Evolutionary conservation across 2,797 vertebrate genomes (phyloP).

Genomic region (Girardinus metallicus): DNA sequence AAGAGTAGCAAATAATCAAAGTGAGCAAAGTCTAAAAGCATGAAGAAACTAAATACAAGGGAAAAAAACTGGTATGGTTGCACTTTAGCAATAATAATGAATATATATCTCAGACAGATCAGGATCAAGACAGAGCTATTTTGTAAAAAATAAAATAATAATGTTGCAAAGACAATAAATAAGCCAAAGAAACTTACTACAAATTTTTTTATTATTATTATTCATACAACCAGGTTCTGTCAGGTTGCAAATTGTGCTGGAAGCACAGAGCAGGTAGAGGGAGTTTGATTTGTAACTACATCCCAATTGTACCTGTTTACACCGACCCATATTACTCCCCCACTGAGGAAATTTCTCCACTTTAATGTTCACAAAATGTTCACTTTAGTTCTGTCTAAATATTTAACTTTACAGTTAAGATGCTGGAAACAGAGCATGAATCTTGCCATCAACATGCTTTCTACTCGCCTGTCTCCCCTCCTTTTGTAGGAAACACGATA

Average conservation of each 20-base stretch:
- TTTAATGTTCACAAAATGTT: not conserved
- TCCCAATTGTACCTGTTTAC: not conserved
- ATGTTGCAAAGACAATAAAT: not conserved
- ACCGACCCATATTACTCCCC: not conserved
- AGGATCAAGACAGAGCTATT: not conserved
- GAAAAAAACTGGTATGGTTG: not conserved
- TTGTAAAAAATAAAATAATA: not conserved
- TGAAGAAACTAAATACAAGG: not conserved
- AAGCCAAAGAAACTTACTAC: no score
- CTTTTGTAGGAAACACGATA: constrained; percentile 87
- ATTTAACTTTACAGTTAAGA: not conserved
- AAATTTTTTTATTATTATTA: no score
- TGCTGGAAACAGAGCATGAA: not conserved
- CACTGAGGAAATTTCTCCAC: not conserved
- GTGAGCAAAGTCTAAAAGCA: not conserved
- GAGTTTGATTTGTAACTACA: not conserved
- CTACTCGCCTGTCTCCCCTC: not conserved
- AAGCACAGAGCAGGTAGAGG: not conserved
- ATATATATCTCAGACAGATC: not conserved
- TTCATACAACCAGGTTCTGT: no score
- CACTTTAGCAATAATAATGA: not conserved
- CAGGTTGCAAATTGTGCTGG: not conserved
- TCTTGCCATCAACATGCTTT: constrained; percentile 24
- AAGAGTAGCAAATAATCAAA: not conserved
- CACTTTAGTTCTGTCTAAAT: not conserved